A percentile compares a stretch with the other conserved stretches of the same genome.
phyloP scores from a whole-genome alignment of 2,888 invertebrate genomes.

The Melitaea athalia region DNA sequence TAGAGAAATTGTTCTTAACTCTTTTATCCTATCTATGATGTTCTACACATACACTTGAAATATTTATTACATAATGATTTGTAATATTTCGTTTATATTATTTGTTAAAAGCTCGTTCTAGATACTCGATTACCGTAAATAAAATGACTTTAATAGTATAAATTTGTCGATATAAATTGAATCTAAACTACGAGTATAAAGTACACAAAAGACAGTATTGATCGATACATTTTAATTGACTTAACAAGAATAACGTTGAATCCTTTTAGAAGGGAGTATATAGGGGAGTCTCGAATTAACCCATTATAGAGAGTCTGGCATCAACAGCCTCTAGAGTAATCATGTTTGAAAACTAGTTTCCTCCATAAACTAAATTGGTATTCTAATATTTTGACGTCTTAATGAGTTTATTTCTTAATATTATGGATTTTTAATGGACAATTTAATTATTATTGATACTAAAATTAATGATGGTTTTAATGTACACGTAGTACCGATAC shows the following conservation, averaged over 20 bases:
- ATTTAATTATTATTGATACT: too few species aligned
- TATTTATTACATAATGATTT: too few species aligned
- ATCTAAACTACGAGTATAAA: not conserved
- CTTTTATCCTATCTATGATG: too few species aligned
- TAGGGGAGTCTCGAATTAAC: slow-evolving; percentile 12
- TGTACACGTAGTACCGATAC: too few species aligned
- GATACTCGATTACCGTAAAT: too few species aligned
- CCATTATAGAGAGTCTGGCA: slow-evolving; percentile 12
- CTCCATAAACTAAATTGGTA: slow-evolving; percentile 9
- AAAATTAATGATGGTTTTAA: too few species aligned
- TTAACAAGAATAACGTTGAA: slow-evolving; percentile 10
- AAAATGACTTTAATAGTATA: too few species aligned
- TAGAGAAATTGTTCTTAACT: too few species aligned
- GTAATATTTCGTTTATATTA: too few species aligned
- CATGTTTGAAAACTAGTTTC: slow-evolving; percentile 17
- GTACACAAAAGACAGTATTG: not conserved
- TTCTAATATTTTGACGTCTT: not conserved
- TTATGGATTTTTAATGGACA: too few species aligned
- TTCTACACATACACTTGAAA: too few species aligned
- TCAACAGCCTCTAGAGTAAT: slow-evolving; percentile 7
- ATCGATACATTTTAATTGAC: slow-evolving; percentile 5
- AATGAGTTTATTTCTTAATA: not conserved
- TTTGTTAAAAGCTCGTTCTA: too few species aligned
- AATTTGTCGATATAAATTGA: not conserved
- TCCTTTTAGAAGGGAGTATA: slow-evolving; percentile 1